Base-by-base conservation (phyloP, 2,113 vertebrate species). In the Coptodon bakossiorum region DNA sequence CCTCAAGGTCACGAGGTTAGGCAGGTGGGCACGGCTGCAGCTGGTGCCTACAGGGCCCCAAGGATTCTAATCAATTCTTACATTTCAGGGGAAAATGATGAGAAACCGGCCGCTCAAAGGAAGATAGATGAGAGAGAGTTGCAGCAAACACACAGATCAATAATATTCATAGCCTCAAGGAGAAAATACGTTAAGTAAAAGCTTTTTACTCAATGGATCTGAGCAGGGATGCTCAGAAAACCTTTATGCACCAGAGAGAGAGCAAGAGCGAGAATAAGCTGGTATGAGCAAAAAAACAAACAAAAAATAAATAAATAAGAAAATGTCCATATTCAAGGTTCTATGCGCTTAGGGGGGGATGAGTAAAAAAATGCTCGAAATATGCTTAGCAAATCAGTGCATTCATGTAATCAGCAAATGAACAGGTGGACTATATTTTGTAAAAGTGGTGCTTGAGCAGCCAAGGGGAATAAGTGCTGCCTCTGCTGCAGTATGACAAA, bases 71-170 rank as follows among this genome's bases (percentile, higher is more conserved):
- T 96, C 96, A 96, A 96, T 96, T 94, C 86, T 86, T 89, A 94
- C 94, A 93, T 95, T 95, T 94, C 94, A 94, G 88, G 90, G 88
- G 89, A 94, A 94, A 94, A 94, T 94, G 90, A 96, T 95, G 95
- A 94, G 93, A 94, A 95, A 92, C 89, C 73, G 53, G 86, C 53
- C n/a, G 63, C 91, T 95, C 94, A 93, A 92, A 96, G 94, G 89
- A 95, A 96, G 95, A 96, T 87, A 85, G 94, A 96, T 95, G 96
- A 93, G 90, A 93, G 86, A 83, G 90, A 87, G 81, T 80, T 56
- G 84, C 90, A 82, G 89, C 94, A 94, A 96, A 95, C 93, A 93
- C 85, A 91, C 89, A 86, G 95, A 96, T 96, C 95, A 92, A 97
- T 97, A 96, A 94, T 93, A 95, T 95, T 94, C 94, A 94, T 87